Evolutionary conservation across 2,797 vertebrate genomes (phyloP), one percentile per base, ranked within the genome.

Genomic region (Sebastes umbrosus): DNA sequence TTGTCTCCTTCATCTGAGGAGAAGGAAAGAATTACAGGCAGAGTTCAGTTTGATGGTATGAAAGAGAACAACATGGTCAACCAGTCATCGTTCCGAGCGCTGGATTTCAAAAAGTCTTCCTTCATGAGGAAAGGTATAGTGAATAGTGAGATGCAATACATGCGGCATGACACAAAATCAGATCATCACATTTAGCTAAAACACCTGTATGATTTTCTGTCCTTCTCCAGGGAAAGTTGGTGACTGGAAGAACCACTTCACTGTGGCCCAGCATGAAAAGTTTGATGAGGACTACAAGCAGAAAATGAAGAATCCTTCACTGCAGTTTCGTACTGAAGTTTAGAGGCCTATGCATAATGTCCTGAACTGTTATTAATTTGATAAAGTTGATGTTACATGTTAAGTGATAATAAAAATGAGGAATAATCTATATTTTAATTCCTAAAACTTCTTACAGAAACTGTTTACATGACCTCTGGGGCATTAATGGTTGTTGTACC

Each of bases 61-160:
- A 96, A 97, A 84, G 86, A 95, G 20, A 96, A 90, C 11, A n/a
- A 57, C 25, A 79, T 86, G 89, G 6, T 55, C 66, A 88, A 25
- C 24, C 24, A 3, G 3, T 25, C 24, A 24, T 24, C 2, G 24
- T 24, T 24, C 24, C 2, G 24, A 24, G 24, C 24, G 24, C 24
- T 24, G 24, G 24, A 27, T 27, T 25, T 25, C 25, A 25, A 25
- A 3, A 55, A 95, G 54, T 96, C 94, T 5, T 81, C 95, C 3
- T 98, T 97, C 87, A 97, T 97, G 96, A 94, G 96, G 59, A 97
- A 97, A 95, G 97, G 96, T 98, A 68, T n/a, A 36, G 60, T 32
- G 60, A 22, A 22, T 11, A 20, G 16, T 20, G 18, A 20, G 1
- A 59, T 29, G 25, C 25, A 29, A 18, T 16, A 29, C 57, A 18